A percentile compares a stretch with the other conserved stretches of the same genome.
phyloP scores from a whole-genome alignment of 2,113 vertebrate species.

The Thamnophis sirtalis region DNA sequence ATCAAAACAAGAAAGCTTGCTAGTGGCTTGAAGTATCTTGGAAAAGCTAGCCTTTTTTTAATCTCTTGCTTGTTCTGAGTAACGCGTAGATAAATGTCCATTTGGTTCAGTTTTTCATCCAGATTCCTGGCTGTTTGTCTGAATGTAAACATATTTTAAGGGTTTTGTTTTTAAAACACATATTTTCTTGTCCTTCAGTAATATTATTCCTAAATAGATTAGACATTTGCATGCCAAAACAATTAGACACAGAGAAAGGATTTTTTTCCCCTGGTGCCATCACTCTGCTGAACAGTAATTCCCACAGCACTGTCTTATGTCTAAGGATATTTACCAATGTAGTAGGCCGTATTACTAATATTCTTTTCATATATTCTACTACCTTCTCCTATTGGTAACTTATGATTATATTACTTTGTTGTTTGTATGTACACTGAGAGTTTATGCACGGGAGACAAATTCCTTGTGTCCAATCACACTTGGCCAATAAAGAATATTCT shows the following conservation, averaged over 20 bases:
- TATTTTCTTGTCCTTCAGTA: not conserved
- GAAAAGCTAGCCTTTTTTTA: not conserved
- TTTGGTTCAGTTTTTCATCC: not conserved
- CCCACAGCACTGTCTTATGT: not conserved
- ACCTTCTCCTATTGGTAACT: not conserved
- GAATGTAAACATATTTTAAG: not conserved
- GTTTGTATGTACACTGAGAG: not conserved
- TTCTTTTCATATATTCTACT: not conserved
- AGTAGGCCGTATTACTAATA: not conserved
- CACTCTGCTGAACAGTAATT: not conserved
- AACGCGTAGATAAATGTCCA: not conserved
- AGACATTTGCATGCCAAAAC: not conserved
- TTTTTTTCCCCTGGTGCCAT: not conserved
- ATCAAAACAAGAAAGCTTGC: not conserved
- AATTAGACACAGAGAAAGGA: not conserved
- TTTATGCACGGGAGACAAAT: not conserved
- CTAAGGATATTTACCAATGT: not conserved
- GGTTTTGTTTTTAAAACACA: not conserved
- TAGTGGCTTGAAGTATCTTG: not conserved
- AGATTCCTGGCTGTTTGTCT: not conserved
- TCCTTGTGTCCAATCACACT: not conserved
- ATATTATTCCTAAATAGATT: not conserved
- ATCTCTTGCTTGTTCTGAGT: not conserved
- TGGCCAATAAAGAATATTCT: too few species aligned
- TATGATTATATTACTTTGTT: not conserved